Conservation (phyloP, 1,140 invertebrate species). For the Aleiodes sp. region DNA sequence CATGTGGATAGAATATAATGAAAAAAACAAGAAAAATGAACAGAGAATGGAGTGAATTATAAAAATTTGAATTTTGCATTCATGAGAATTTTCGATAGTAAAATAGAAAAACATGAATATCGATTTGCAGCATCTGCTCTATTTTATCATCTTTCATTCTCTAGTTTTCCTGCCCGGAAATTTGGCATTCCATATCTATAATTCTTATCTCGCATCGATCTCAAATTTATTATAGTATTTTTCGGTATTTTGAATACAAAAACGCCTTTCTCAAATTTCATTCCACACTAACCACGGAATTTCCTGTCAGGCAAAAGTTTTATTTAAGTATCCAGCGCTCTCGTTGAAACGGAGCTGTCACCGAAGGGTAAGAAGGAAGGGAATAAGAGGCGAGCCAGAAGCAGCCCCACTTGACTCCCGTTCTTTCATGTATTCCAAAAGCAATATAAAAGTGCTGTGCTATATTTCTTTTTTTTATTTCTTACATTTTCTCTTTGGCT, state of each 20-base stretch:
- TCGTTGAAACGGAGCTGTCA: neutral
- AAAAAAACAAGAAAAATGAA: neutral
- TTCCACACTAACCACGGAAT: neutral
- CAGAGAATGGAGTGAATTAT: neutral
- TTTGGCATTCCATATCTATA: too few relatives aligned
- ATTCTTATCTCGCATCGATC: neutral
- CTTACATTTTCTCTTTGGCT: slow-evolving; percentile 1
- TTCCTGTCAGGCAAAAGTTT: slow-evolving; percentile 22
- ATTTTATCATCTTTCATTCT: neutral
- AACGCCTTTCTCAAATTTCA: neutral
- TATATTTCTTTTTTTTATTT: slow-evolving; percentile 13
- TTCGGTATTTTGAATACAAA: neutral
- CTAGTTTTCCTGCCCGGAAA: too few relatives aligned
- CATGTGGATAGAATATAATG: slow-evolving; percentile 16
- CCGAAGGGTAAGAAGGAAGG: neutral
- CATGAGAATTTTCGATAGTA: neutral
- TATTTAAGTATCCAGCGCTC: slow-evolving; percentile 33
- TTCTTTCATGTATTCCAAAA: slow-evolving; percentile 22
- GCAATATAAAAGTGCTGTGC: slow-evolving; percentile 33
- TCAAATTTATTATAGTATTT: neutral
- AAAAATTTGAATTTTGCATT: slow-evolving; percentile 1
- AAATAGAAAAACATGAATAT: neutral
- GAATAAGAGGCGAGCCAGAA: neutral
- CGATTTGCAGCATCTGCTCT: slow-evolving; percentile 2
- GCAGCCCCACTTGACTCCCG: neutral